Base-by-base conservation (phyloP, 2,113 vertebrate species). In the Aspidoscelis tigris region DNA sequence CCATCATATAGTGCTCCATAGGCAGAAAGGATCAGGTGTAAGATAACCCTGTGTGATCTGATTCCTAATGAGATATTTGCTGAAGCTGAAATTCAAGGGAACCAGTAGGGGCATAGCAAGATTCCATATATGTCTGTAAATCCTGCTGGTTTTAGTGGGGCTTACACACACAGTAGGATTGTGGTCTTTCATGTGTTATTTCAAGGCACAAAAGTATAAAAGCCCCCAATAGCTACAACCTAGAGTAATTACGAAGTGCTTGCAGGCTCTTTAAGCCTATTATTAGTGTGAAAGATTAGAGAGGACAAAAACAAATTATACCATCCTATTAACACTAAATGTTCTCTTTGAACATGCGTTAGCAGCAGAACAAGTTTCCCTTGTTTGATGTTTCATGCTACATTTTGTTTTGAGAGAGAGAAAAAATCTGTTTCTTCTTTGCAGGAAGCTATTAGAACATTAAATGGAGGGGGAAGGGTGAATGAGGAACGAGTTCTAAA, bases 391-490 rank as follows among this genome's bases (percentile, higher is more conserved):
- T n/a, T 81, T 47, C 18, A 87, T 84, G 76, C 76, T 79, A 7
- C 0, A 72, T 47, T 7, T 33, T 26, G 76, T 21, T 21, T 53
- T 50, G 86, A 76, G 71, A 0, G 41, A 18, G 69, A 85, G 58
- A 70, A 41, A 71, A 70, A 20, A 69, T 58, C 76, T 66, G 0
- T 75, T 43, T 91, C 87, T 90, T 82, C 84, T 90, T 89, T 79
- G 76, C 86, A 75, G 91, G 44, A 84, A 81, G 89, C 90, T 84
- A 77, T 43, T 2, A 85, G 86, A 86, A 18, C 80, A 47, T 73
- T 81, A 12, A 58, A 43, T 50, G 44, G 18, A 74, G 43, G 44
- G 16, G 18, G 55, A 33, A 24, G 33, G n/a, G n/a, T 18, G 69
- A 3, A 22, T 10, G 33, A 43, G 74, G 7, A 0, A 21, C 43